Evolutionary conservation across 2,888 invertebrate species (phyloP), one percentile per base, ranked within the genome.

Genomic region (Chorisops tibialis): DNA sequence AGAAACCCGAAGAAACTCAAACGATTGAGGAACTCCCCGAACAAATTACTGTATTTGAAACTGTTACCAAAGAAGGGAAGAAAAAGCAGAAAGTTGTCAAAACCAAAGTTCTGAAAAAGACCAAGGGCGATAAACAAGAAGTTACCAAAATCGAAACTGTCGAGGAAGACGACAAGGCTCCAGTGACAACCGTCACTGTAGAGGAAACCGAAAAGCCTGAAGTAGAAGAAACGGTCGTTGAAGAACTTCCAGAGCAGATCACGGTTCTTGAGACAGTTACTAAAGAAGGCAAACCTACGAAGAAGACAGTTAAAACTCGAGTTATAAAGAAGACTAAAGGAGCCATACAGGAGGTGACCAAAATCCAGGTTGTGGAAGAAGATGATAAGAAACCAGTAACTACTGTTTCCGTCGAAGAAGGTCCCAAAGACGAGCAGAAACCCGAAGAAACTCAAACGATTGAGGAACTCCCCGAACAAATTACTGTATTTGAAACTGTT

Each of bases 321-420:
- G 71, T 71, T 7, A 73, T 76, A 62, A 76, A 71, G 63, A 77
- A 74, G 70, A 71, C 70, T 2, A 76, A 69, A 67, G 79, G 74
- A 52, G 66, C 67, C 58, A 75, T 75, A 69, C 69, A 75, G 43
- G 75, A 79, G 68, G 69, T 52, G 4, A 41, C 41, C 41, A 74
- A 77, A 70, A 76, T 79, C 47, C 69, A 75, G 16, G 78, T 77
- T 7, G 72, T 77, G n/a, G 72, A 72, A 63, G 74, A 78, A 69
- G 79, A 77, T 65, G 76, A 73, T 16, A 72, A 76, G 63, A 68
- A 73, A 66, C 79, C 79, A 4, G 69, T 75, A 65, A 76, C 74
- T 4, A 75, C 73, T 1, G 68, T 71, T 4, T 73, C 73, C 0
- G 69, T 73, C 11, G 69, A 75, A 63, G 72, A 74, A 62, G 72